Evolutionary conservation across 2,113 vertebrate species (phyloP).

Genomic region (Apteryx owenii): DNA sequence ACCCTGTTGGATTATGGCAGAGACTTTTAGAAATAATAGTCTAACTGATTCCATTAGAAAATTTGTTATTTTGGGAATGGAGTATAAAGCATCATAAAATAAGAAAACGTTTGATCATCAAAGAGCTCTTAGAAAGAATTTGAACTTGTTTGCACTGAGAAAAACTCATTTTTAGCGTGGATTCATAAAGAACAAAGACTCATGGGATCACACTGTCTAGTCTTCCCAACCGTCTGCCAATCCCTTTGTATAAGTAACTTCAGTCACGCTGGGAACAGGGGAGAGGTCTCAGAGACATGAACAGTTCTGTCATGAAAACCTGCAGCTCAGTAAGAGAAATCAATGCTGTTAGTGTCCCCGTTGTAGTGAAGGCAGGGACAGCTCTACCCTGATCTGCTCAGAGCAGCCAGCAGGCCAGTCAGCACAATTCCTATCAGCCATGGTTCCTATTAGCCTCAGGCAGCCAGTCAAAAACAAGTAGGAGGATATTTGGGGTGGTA

Average conservation of each 20-base stretch:
- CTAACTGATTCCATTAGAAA: conserved; percentile 3
- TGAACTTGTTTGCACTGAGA: conserved; percentile 32
- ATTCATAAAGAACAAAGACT: conserved; percentile 23
- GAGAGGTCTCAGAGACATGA: background rate
- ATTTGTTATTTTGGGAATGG: conserved; percentile 19
- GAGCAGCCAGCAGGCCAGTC: rapidly evolving
- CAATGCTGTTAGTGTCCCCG: background rate
- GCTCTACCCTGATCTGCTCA: background rate
- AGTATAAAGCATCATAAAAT: background rate
- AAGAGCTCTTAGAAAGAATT: conserved; percentile 16
- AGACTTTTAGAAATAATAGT: background rate
- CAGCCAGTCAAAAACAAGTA: background rate
- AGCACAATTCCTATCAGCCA: background rate
- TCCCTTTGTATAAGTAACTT: background rate
- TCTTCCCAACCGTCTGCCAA: background rate
- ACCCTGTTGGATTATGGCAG: background rate
- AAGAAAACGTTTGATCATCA: conserved; percentile 57
- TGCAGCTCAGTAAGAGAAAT: background rate
- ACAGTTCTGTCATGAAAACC: background rate
- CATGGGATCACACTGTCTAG: background rate
- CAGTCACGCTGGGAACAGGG: background rate
- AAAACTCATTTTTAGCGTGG: conserved; percentile 30
- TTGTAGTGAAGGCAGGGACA: background rate
- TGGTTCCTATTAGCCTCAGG: background rate
- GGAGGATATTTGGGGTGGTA: background rate